A percentile compares a stretch with the other conserved stretches of the same genome.
Evolutionary conservation across 2,888 invertebrate species (phyloP).

Genomic region (Drosophila atroscutellata): DNA sequence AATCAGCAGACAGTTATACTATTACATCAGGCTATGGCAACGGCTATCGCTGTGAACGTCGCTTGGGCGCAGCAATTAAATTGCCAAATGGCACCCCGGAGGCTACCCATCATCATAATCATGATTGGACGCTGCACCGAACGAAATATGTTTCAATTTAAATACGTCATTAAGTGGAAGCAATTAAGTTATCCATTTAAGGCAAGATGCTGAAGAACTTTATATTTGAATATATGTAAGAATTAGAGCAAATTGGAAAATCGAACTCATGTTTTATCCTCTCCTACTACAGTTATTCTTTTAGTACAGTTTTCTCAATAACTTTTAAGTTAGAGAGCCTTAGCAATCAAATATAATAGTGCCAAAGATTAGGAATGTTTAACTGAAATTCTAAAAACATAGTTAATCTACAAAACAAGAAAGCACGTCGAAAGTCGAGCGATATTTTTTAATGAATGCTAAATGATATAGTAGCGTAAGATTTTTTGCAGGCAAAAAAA

Average conservation of each 20-base stretch:
- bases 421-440: neutral
- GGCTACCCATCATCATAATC: slow-evolving; percentile 33
- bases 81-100: slow-evolving; percentile 44
- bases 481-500: neutral
- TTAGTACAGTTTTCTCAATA: neutral
- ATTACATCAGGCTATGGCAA: slow-evolving; percentile 28
- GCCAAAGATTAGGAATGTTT: neutral
- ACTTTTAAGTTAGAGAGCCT: neutral
- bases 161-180: neutral
- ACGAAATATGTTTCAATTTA: neutral
- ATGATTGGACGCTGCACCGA: slow-evolving; percentile 19
- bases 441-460: neutral
- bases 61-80: slow-evolving; percentile 47
- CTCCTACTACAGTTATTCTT: neutral
- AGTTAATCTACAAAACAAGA: neutral
- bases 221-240: too few species aligned
- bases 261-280: neutral
- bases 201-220: neutral
- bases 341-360: neutral
- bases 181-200: neutral
- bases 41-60: slow-evolving; percentile 28
- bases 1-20: slow-evolving; percentile 59
- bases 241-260: neutral
- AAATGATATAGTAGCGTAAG: neutral
- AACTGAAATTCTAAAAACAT: neutral